phyloP scores from a whole-genome alignment of 30 jellyfish, hydroid and myxozoan genomes.

The Hydra vulgaris region DNA sequence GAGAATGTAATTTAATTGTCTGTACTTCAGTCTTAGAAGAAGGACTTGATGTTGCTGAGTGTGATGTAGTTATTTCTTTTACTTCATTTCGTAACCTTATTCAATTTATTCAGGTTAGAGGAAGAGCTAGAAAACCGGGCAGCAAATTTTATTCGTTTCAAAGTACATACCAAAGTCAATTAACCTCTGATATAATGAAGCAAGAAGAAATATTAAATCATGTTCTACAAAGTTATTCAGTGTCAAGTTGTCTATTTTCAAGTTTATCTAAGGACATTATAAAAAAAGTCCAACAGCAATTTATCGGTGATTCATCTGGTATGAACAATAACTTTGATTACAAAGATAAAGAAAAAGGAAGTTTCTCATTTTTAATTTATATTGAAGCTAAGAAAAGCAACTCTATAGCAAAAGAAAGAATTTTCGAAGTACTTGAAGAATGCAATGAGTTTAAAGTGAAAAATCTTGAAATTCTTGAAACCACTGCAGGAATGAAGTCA shows the following conservation, averaged over 20 bases:
- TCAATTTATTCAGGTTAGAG: constrained; percentile 52
- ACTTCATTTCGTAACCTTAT: constrained; percentile 35
- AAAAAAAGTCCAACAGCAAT: constrained; percentile 9
- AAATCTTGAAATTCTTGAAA: constrained; percentile 10
- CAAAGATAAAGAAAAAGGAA: neutral
- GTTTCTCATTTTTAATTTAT: constrained; percentile 9
- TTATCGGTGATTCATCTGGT: neutral
- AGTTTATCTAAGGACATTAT: constrained; percentile 29
- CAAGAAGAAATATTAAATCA: constrained; percentile 32
- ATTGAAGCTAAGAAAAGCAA: neutral
- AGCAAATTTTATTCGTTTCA: constrained; percentile 39
- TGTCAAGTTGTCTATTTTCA: constrained; percentile 23
- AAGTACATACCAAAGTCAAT: constrained; percentile 6
- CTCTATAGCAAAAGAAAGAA: neutral
- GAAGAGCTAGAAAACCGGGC: constrained; percentile 50
- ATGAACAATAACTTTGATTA: neutral
- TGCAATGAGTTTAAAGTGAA: constrained; percentile 28
- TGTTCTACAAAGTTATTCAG: constrained; percentile 28
- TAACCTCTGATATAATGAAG: constrained; percentile 18
- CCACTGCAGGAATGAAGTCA: constrained; percentile 27
- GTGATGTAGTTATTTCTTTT: constrained; percentile 60
- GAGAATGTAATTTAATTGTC: constrained; percentile 40
- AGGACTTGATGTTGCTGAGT: constrained; percentile 62
- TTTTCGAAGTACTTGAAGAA: constrained; percentile 37
- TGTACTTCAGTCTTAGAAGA: constrained; percentile 80